Evolutionary conservation across 2,797 vertebrate genomes (phyloP).

Genomic region (Phataginus tricuspis): DNA sequence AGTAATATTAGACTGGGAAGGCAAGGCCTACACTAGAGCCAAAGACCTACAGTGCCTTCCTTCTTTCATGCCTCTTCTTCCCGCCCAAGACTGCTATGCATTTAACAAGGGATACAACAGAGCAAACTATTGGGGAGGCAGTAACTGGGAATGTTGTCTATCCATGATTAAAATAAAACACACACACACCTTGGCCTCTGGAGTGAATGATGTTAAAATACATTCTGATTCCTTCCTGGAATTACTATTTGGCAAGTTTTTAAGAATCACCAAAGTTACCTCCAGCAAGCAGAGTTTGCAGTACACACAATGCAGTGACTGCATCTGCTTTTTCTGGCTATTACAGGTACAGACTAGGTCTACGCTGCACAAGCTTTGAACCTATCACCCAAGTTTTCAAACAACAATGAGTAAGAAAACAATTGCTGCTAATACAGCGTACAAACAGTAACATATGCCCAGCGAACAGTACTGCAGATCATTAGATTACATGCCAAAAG

Average conservation of each 20-base stretch:
- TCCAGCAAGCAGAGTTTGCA: conserved; percentile 20
- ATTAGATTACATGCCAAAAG: conserved; percentile 37
- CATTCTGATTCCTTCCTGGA: neutral
- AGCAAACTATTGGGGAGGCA: neutral
- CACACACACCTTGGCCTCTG: neutral
- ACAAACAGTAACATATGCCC: neutral
- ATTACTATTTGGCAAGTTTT: neutral
- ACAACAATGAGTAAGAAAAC: conserved; percentile 47
- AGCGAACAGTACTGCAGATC: conserved; percentile 29
- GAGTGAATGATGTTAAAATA: neutral
- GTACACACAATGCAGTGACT: neutral
- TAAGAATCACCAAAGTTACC: neutral
- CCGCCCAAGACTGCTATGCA: neutral
- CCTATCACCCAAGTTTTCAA: conserved; percentile 55
- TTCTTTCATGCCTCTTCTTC: neutral
- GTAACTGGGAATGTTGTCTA: neutral
- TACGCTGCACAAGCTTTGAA: conserved; percentile 17
- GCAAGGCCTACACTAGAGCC: neutral
- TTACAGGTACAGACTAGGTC: neutral
- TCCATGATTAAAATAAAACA: neutral
- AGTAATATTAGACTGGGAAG: neutral
- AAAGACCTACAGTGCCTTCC: neutral
- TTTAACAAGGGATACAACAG: neutral
- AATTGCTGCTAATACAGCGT: conserved; percentile 8
- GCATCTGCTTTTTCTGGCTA: neutral